Evolutionary conservation across 2,888 invertebrate species (phyloP), one percentile per base, ranked within the genome.

Genomic region (Pollenia griseotomentosa): DNA sequence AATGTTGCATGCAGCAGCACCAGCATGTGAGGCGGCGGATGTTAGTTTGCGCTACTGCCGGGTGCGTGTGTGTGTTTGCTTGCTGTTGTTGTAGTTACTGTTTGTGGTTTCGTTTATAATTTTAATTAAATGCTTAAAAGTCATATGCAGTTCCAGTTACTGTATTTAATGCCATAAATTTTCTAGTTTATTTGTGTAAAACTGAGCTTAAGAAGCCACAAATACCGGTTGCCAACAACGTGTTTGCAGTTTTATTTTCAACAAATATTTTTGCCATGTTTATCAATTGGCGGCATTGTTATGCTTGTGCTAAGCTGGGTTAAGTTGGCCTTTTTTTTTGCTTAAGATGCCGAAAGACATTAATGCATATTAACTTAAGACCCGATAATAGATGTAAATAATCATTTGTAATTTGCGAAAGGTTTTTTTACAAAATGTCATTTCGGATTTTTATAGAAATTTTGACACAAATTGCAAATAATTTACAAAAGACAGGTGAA

Each of bases 101-200:
- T 63, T 65, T 48, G 70, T 16, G 48, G 48, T 70, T 83, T 77
- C 14, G 40, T 44, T 59, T 74, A 68, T 68, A 59, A 73, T 83
- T 87, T 84, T 84, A 78, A 87, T 82, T 87, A 84, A 87, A 81
- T 87, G 65, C 84, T 78, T 75, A 65, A 82, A 74, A 23, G 40
- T 63, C 44, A 33, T 53, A 55, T 68, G 51, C 83, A 77, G 61
- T 48, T 68, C 81, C 87, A 84, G 82, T 78, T 78, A 51, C 82
- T 74, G 66, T 51, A 74, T 78, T 70, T 70, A 82, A 68, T 70
- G 59, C 63, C 84, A 84, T 84, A 87, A 87, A 87, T 84, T 82
- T 57, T 4, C 68, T 48, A 84, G 68, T 87, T 87, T 87, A 87
- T 84, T 78, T 63, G 10, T 51, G 33, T 55, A 65, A 81, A 65